phyloP scores from a whole-genome alignment of 2,888 invertebrate genomes.

The Acanthosepion pharaonis region DNA sequence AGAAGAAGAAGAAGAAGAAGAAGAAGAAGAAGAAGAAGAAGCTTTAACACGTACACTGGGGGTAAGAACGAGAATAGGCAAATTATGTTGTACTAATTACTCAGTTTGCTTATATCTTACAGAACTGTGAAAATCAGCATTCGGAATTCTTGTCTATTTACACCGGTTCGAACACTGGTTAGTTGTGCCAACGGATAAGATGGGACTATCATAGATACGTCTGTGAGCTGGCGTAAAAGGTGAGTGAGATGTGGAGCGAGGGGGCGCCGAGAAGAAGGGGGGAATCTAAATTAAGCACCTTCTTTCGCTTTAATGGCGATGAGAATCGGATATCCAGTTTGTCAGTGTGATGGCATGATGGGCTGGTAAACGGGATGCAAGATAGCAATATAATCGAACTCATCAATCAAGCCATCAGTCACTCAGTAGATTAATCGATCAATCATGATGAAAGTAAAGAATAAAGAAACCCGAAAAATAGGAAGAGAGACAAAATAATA shows the following conservation, averaged over 20 bases:
- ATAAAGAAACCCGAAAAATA: background rate
- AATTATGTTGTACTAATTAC: too few species aligned
- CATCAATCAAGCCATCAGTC: conserved; percentile 6
- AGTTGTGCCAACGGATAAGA: background rate
- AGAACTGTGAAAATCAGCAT: background rate
- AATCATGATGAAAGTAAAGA: background rate
- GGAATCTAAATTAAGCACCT: background rate
- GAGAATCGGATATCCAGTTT: conserved; percentile 11
- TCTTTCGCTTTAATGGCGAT: background rate
- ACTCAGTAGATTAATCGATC: background rate
- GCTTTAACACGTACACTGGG: too few species aligned
- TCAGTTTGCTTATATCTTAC: background rate
- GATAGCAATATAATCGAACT: conserved; percentile 23
- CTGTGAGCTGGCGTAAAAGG: background rate
- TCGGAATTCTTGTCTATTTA: background rate
- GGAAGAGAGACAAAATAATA: background rate
- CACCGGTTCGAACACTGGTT: background rate
- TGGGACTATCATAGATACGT: background rate
- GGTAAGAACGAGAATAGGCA: too few species aligned
- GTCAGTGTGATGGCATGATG: background rate
- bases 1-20: too few species aligned
- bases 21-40: too few species aligned
- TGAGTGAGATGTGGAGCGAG: background rate
- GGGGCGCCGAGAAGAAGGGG: background rate
- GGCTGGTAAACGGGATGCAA: background rate